Percentiles rank a stretch among this genome's conserved stretches.
Conservation (phyloP, 2,113 vertebrate species). For the Saiga tatarica region DNA sequence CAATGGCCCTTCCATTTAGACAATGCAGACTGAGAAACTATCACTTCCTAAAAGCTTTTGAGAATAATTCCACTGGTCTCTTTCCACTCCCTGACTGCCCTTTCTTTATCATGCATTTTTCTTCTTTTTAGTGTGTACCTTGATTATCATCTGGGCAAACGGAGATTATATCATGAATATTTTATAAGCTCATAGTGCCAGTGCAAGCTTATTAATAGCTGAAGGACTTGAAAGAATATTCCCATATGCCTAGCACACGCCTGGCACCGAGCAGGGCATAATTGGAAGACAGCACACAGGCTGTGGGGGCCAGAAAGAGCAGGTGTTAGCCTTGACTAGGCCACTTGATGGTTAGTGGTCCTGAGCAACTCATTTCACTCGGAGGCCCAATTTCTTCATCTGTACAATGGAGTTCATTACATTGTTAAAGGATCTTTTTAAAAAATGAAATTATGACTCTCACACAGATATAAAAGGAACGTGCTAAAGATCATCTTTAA, state of each 20-base stretch:
- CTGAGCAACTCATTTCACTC: neutral
- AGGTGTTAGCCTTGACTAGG: neutral
- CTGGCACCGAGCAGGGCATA: neutral
- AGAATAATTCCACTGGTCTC: neutral
- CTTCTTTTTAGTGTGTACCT: neutral
- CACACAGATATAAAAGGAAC: neutral
- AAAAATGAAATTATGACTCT: neutral
- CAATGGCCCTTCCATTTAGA: neutral
- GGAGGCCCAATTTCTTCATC: neutral
- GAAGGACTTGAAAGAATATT: conserved; percentile 16
- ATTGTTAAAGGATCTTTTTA: neutral
- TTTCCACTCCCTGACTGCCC: neutral
- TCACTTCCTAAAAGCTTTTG: neutral
- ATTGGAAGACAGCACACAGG: neutral
- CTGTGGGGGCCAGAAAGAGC: neutral
- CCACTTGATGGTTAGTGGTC: neutral
- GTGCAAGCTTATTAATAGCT: neutral
- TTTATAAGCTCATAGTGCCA: neutral
- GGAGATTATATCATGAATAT: conserved; percentile 37
- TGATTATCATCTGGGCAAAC: conserved; percentile 25
- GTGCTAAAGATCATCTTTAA: neutral
- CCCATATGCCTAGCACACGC: neutral
- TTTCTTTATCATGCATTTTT: neutral
- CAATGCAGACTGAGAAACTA: neutral
- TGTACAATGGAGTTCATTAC: neutral